Conservation (phyloP, 2,888 invertebrate genomes). For the Orthosia incerta region DNA sequence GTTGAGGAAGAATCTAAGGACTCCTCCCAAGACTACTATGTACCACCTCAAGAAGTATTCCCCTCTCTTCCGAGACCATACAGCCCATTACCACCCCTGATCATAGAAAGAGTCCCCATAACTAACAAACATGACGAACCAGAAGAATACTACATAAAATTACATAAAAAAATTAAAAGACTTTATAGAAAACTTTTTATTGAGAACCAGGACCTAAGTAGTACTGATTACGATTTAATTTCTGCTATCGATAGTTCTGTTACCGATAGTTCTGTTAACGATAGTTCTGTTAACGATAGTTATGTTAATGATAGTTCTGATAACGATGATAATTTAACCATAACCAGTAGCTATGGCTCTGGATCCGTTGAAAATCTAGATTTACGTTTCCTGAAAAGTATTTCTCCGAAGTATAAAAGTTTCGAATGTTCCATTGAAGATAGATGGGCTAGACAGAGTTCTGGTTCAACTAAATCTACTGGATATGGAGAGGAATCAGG, state of each 20-base stretch:
- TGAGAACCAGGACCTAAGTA: conserved; percentile 43
- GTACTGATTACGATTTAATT: conserved; percentile 30
- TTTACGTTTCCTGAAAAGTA: neutral
- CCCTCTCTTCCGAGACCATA: conserved; percentile 5
- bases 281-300: conserved; percentile 4
- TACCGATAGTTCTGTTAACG: conserved; percentile 27
- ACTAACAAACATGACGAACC: conserved; percentile 69
- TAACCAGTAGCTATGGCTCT: neutral
- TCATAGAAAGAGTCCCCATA: conserved; percentile 67
- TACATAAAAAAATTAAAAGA: conserved; percentile 65
- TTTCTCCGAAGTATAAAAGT: neutral
- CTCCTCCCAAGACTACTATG: conserved; percentile 8
- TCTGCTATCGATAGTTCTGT: neutral
- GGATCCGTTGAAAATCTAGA: neutral
- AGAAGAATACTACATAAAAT: conserved; percentile 66
- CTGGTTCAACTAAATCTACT: conserved; percentile 20
- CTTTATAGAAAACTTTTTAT: conserved; percentile 69
- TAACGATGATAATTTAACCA: neutral
- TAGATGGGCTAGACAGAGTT: neutral
- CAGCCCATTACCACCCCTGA: conserved; percentile 71
- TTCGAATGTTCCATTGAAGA: conserved; percentile 5
- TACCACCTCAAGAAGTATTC: conserved; percentile 18
- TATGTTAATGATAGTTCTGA: conserved; percentile 24
- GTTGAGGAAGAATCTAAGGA: conserved; percentile 64
- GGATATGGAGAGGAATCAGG: conserved; percentile 29